These are phyloP conservation scores for Sebastes wilsoni DNA, from an alignment of 2,797 vertebrate species.

Conservation along the genomic window DNA sequence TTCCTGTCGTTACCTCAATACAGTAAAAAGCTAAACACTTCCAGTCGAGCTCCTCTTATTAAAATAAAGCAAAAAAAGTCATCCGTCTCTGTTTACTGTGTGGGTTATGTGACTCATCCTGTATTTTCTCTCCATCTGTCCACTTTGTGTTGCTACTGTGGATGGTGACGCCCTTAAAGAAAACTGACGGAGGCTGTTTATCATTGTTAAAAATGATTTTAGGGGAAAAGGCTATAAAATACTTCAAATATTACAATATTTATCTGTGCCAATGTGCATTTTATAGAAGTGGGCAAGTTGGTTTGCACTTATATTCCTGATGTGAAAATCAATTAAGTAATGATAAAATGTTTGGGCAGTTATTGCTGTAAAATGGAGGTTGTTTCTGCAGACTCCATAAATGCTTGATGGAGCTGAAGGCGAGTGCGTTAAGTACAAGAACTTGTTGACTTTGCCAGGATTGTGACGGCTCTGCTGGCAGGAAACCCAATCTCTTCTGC, in stretches of 20 bases:
- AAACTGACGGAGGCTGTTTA: not conserved
- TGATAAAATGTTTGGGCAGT: not conserved
- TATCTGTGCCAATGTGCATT: not conserved
- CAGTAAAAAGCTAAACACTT: not conserved
- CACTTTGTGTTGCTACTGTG: not conserved
- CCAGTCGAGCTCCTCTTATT: not conserved
- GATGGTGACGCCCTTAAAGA: not conserved
- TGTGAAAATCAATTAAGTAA: not conserved
- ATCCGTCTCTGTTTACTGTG: not conserved
- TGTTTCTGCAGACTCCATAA: not conserved
- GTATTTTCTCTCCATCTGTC: not conserved
- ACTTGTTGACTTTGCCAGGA: slow-evolving; percentile 51
- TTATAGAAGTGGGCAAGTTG: not conserved
- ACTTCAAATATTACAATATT: not conserved
- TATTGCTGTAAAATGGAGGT: not conserved
- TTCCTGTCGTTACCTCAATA: not conserved
- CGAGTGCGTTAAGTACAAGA: slow-evolving; percentile 24
- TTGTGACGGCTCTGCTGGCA: slow-evolving; percentile 42
- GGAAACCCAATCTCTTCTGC: slow-evolving; percentile 24
- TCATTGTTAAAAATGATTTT: not conserved
- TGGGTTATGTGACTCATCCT: not conserved
- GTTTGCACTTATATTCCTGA: not conserved
- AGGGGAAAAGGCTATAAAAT: not conserved
- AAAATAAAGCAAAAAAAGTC: not conserved
- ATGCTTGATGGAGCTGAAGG: not conserved